Percentiles rank a stretch among this genome's conserved stretches.
These are phyloP conservation scores for Tiliacea aurago DNA, from an alignment of 2,888 invertebrate genomes.

Conservation along the genomic window DNA sequence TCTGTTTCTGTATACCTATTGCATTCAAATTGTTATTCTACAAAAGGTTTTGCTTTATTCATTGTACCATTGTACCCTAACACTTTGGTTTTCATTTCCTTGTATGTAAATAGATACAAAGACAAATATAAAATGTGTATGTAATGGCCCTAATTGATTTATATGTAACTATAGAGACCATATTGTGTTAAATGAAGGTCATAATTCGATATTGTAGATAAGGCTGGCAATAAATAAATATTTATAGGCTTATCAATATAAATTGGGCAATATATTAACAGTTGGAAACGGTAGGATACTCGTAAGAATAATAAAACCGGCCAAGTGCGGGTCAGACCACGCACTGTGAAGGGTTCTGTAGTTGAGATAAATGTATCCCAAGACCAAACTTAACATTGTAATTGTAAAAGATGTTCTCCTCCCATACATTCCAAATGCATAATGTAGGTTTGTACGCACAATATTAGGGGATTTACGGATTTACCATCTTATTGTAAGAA, in stretches of 20 bases:
- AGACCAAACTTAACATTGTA: too few species aligned
- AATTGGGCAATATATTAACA: neutral
- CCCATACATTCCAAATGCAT: too few species aligned
- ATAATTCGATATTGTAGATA: slow-evolving; percentile 27
- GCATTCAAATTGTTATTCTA: too few species aligned
- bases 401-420: too few species aligned
- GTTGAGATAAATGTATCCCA: too few species aligned
- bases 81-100: neutral
- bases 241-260: slow-evolving; percentile 24
- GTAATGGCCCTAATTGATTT: slow-evolving; percentile 47
- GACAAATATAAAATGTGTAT: slow-evolving; percentile 16
- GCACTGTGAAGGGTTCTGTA: too few species aligned
- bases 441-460: too few species aligned
- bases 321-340: too few species aligned
- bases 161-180: slow-evolving; percentile 8
- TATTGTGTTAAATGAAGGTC: slow-evolving; percentile 19
- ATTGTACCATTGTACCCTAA: neutral
- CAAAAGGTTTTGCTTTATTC: neutral
- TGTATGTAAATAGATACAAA: slow-evolving; percentile 43
- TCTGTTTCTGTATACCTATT: neutral
- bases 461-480: too few species aligned
- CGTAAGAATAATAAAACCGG: neutral
- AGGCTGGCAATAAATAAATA: slow-evolving; percentile 32
- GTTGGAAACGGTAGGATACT: slow-evolving; percentile 13
- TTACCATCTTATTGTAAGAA: too few species aligned